These are phyloP conservation scores for Drosophila repletoides DNA, from an alignment of 1,140 invertebrate species.

Conservation along the genomic window DNA sequence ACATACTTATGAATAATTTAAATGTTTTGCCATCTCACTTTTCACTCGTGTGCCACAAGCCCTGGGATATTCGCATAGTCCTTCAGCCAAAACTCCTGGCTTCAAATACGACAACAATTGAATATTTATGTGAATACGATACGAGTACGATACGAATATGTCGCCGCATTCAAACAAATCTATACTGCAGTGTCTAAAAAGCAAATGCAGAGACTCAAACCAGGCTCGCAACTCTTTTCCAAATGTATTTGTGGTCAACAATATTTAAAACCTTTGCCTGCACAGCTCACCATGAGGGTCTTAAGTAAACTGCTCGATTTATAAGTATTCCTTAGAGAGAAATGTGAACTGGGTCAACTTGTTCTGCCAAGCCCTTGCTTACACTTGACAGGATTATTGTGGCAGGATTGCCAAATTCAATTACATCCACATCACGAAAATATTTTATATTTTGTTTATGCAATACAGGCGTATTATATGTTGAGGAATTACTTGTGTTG, in stretches of 20 bases:
- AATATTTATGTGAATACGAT: constrained; percentile 32
- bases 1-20: constrained; percentile 59
- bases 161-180: constrained; percentile 4
- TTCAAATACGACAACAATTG: constrained; percentile 27
- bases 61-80: background rate
- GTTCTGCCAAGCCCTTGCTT: background rate
- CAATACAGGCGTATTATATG: too few species aligned
- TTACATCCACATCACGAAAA: too few species aligned
- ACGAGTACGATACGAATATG: constrained; percentile 1
- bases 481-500: too few species aligned
- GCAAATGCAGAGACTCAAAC: background rate
- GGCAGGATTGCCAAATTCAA: too few species aligned
- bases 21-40: constrained; percentile 11
- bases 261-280: background rate
- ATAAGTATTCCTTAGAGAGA: background rate
- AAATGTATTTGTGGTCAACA: constrained; percentile 13
- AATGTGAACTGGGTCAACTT: constrained; percentile 12
- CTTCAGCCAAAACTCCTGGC: background rate
- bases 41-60: background rate
- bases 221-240: constrained; percentile 11
- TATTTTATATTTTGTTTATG: too few species aligned
- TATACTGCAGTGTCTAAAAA: background rate
- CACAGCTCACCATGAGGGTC: constrained; percentile 15
- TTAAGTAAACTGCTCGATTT: background rate
- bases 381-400: too few species aligned